Conservation (phyloP, 2,113 vertebrate genomes). For the Dinomys branickii region DNA sequence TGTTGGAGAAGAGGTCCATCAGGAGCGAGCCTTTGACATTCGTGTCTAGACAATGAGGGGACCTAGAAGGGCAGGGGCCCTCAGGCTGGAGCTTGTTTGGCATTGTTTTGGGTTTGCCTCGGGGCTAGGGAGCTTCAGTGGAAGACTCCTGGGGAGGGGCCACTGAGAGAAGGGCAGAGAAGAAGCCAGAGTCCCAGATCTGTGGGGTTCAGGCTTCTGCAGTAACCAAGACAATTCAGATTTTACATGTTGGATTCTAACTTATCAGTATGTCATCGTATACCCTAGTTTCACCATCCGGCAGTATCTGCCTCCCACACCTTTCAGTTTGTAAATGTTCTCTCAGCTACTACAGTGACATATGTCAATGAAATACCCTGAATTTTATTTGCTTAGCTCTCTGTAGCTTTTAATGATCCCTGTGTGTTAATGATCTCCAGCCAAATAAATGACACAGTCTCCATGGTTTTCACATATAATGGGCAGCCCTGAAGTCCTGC, state of each 20-base stretch:
- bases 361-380: neutral
- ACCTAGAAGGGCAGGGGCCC: accelerated
- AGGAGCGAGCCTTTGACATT: neutral
- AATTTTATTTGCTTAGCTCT: neutral
- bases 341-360: neutral
- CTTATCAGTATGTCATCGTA: accelerated
- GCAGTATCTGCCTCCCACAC: neutral
- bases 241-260: neutral
- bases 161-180: neutral
- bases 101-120: accelerated
- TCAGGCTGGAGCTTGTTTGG: neutral
- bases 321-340: neutral
- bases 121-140: accelerated
- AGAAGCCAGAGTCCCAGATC: neutral
- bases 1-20: neutral
- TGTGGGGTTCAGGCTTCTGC: neutral
- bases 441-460: neutral
- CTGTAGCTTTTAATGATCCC: constrained; percentile 23
- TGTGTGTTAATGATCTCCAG: neutral
- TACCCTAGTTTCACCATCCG: neutral
- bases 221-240: neutral
- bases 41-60: neutral
- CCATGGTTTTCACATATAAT: neutral
- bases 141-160: neutral
- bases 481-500: neutral